Evolutionary conservation across 2,113 vertebrate genomes (phyloP), one percentile per base, ranked within the genome.

Genomic region (Chionis minor): DNA sequence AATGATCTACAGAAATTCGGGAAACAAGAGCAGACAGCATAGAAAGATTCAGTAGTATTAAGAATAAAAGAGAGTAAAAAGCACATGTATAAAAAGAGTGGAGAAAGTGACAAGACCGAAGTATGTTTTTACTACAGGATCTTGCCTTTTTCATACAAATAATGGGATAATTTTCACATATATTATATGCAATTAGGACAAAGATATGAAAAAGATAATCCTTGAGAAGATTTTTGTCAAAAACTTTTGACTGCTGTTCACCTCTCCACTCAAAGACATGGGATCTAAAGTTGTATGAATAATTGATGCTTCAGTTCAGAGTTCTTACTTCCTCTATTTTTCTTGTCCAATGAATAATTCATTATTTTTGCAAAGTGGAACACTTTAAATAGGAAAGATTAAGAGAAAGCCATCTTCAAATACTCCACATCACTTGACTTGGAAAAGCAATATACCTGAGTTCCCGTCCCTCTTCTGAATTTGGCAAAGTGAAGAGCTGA

Each of bases 291-390:
- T 94, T 93, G 40, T 61, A 93, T 96, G 92, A 96, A 97, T 97
- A 96, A 97, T 96, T 96, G 92, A 96, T 96, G 84, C 66, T 69
- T 85, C 74, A 80, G 91, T 95, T 96, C 94, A 96, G 85, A 96
- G 92, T 89, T 92, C 94, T 89, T 90, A 81, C 91, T 93, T 96
- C 94, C 81, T 70, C 87, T 93, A 10, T 95, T 94, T 96, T 96
- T 90, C 92, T 90, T 88, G 78, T 44, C 81, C 78, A 77, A 95
- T 96, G 90, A 97, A 97, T 97, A 91, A 97, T 97, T 95, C 92
- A 96, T 91, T 94, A 91, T 90, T 96, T 96, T 96, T 95, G 66
- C 85, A 70, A 95, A 95, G 61, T 79, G 40, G 78, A 96, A 88
- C 70, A 89, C 70, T 96, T 97, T 71, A 96, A 95, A 92, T 92